phyloP scores from a whole-genome alignment of 2,113 vertebrate genomes.

The Tonatia bakeri region DNA sequence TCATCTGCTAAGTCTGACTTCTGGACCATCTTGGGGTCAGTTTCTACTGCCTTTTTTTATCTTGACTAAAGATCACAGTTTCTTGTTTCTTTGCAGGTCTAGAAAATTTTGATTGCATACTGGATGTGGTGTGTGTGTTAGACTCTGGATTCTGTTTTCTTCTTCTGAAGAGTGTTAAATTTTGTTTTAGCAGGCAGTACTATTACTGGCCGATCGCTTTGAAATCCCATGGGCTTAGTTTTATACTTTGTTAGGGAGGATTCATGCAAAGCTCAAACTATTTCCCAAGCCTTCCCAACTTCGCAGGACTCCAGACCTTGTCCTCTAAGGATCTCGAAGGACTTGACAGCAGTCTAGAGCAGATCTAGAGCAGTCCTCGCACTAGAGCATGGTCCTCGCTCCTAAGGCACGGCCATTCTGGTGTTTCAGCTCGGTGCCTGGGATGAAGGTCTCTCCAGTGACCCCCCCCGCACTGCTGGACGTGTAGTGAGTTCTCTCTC shows the following conservation, averaged over 20 bases:
- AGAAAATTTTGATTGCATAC: neutral
- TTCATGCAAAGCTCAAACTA: neutral
- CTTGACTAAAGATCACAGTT: neutral
- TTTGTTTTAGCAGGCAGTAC: neutral
- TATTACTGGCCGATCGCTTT: neutral
- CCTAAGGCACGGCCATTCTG: neutral
- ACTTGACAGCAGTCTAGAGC: neutral
- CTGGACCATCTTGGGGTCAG: neutral
- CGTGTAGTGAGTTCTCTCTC: neutral
- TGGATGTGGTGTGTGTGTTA: neutral
- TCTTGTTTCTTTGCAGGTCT: neutral
- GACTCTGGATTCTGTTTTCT: neutral
- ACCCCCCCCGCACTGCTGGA: neutral
- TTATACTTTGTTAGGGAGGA: neutral
- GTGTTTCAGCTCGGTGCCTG: neutral
- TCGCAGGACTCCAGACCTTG: neutral
- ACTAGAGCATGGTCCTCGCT: neutral
- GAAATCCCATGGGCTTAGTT: neutral
- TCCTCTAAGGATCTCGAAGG: neutral
- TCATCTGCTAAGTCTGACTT: neutral
- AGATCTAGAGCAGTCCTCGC: neutral
- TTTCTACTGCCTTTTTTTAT: neutral
- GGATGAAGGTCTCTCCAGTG: neutral
- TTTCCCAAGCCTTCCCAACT: neutral
- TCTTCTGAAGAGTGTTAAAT: neutral